Conservation (phyloP, 2,888 invertebrate species). For the Dermolepida albohirtum region DNA sequence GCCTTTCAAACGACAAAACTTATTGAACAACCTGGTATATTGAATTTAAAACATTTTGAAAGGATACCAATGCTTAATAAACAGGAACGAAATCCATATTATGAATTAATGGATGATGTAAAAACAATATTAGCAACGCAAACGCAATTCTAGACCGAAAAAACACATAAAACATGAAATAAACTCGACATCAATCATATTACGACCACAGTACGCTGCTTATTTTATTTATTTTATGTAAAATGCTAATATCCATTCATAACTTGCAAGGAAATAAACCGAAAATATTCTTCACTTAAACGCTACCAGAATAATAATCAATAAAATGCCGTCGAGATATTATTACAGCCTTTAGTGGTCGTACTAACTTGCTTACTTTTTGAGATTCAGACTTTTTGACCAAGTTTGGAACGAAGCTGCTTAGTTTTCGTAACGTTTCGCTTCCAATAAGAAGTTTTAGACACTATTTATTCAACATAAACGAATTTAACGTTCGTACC, state of each 20-base stretch:
- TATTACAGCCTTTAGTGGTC: constrained; percentile 21
- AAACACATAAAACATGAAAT: too few relatives aligned
- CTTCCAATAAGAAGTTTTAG: constrained; percentile 6
- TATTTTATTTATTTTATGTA: background rate
- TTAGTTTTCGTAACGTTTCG: constrained; percentile 2
- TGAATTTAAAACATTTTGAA: too few relatives aligned
- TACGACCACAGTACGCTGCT: background rate
- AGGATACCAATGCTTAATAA: too few relatives aligned
- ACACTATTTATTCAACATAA: constrained; percentile 5
- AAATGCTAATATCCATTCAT: constrained; percentile 6
- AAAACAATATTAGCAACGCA: too few relatives aligned
- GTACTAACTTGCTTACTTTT: constrained; percentile 17
- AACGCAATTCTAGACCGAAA: too few relatives aligned
- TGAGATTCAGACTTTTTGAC: constrained; percentile 19
- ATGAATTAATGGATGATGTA: too few relatives aligned
- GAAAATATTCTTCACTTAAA: constrained; percentile 8
- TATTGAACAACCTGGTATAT: too few relatives aligned
- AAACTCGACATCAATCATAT: background rate
- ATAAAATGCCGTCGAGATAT: constrained; percentile 29
- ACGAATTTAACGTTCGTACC: background rate
- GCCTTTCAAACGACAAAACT: too few relatives aligned
- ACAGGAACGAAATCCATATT: too few relatives aligned
- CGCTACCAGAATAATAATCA: constrained; percentile 22
- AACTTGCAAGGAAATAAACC: constrained; percentile 16
- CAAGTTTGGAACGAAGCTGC: constrained; percentile 1